A percentile compares a stretch with the other conserved stretches of the same genome.
These are phyloP conservation scores for Charaxes varanes DNA, from an alignment of 1,140 invertebrate genomes.

Conservation along the genomic window DNA sequence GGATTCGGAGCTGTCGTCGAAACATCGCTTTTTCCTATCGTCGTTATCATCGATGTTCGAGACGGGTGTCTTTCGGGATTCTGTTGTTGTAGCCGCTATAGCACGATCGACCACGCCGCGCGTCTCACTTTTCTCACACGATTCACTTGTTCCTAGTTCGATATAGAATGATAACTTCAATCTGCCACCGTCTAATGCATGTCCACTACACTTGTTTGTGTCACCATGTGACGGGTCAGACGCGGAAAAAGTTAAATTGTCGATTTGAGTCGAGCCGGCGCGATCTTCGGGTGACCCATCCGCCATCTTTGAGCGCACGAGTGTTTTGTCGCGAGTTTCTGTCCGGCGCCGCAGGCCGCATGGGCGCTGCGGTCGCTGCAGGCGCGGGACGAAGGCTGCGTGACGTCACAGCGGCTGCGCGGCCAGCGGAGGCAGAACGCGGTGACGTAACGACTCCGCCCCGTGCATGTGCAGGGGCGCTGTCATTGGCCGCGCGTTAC, in stretches of 20 bases:
- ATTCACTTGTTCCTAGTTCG: constrained; percentile 58
- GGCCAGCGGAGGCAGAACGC: constrained; percentile 50
- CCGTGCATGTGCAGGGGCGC: constrained; percentile 61
- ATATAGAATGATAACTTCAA: constrained; percentile 65
- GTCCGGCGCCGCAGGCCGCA: constrained; percentile 41
- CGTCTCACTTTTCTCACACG: constrained; percentile 68
- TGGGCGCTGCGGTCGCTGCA: constrained; percentile 53
- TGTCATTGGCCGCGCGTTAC: constrained; percentile 71
- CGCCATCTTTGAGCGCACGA: constrained; percentile 73
- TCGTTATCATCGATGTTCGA: constrained; percentile 60
- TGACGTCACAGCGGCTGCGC: constrained; percentile 69
- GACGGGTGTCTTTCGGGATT: constrained; percentile 46
- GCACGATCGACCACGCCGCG: constrained; percentile 61
- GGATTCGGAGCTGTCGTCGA: constrained; percentile 91
- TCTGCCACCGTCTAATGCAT: constrained; percentile 47
- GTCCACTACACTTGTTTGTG: constrained; percentile 68
- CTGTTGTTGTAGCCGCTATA: constrained; percentile 36
- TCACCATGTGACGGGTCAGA: constrained; percentile 55
- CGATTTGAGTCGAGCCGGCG: constrained; percentile 49
- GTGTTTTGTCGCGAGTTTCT: constrained; percentile 68
- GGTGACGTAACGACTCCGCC: constrained; percentile 69
- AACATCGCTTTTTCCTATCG: constrained; percentile 87
- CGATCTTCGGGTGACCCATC: constrained; percentile 63
- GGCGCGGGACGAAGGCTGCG: constrained; percentile 43
- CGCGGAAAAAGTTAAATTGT: constrained; percentile 69